Conservation (phyloP, 2,888 invertebrate genomes). For the Synergus itoensis region DNA sequence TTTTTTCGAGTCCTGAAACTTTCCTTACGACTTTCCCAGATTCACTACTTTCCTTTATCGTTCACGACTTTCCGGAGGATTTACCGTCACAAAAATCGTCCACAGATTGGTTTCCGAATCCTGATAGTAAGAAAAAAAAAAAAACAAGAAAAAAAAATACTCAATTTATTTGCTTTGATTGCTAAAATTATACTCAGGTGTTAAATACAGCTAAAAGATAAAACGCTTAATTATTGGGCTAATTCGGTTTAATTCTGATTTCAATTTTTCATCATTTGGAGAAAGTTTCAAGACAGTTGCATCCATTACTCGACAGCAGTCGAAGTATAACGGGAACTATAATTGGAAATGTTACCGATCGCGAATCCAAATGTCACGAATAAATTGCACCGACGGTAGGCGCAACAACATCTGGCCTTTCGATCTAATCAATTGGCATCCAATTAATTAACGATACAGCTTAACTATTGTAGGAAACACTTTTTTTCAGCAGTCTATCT, state of each 20-base stretch:
- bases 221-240: too few species aligned
- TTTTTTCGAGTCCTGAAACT: slow-evolving; percentile 5
- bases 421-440: slow-evolving; percentile 36
- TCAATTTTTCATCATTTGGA: neutral
- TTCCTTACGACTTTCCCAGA: slow-evolving; percentile 2
- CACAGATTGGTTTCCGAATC: neutral
- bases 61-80: neutral
- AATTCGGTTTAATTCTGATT: neutral
- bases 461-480: slow-evolving; percentile 31
- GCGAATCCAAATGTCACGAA: slow-evolving; percentile 27
- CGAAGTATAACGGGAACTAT: slow-evolving; percentile 24
- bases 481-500: neutral
- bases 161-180: neutral
- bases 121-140: neutral
- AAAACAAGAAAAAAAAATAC: neutral
- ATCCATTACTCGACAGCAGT: neutral
- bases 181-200: neutral
- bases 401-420: slow-evolving; percentile 31
- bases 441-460: slow-evolving; percentile 39
- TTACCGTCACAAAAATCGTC: neutral
- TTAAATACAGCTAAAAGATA: neutral
- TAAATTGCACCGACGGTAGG: slow-evolving; percentile 19
- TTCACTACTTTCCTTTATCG: slow-evolving; percentile 10
- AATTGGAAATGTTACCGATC: slow-evolving; percentile 36
- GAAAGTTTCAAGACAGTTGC: slow-evolving; percentile 15